Evolutionary conservation across 2,888 invertebrate species (phyloP), one percentile per base, ranked within the genome.

Genomic region (Lithophane semibrunnea): DNA sequence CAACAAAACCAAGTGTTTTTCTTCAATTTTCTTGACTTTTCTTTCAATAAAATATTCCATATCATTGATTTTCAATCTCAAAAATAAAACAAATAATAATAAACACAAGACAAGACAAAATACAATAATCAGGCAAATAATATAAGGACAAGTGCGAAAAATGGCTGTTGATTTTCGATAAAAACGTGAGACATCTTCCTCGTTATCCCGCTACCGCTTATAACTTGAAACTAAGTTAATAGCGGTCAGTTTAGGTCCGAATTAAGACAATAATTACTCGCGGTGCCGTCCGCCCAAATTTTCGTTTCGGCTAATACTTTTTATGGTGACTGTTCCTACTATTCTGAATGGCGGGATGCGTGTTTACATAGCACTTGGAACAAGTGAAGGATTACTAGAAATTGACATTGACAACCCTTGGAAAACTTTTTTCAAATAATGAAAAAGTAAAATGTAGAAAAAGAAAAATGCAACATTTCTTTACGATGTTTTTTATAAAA

Each of bases 191-290:
- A 13, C 12, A 29, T 24, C 44, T 69, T 60, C 13, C 24, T 12
- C 8, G 2, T 12, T 1, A 66, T n/a, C 8, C 79, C 94, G 95
- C 95, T 91, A 2, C 72, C 89, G 87, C 93, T 86, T 77, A 44
- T 90, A 73, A 61, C 71, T 81, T 79, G 71, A 16, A 66, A 88
- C 87, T 76, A 81, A 85, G 86, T 88, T 93, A 94, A 94, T 93
- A 90, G 95, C 95, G 96, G 96, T 95, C 95, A 95, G 93, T 88
- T 90, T 91, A 91, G 92, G 92, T 91, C 92, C 93, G 94, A 96
- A 96, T 96, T 95, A 96, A 96, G 96, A 96, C 96, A 95, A 96
- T 96, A 96, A 96, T 95, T 94, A 94, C 93, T 92, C 93, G 94
- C 92, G 94, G 93, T 92, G 87, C 89, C 84, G 88, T 88, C 88